These are phyloP conservation scores for Peromyscus eremicus DNA, from an alignment of 2,797 vertebrate species.

Conservation along the genomic window DNA sequence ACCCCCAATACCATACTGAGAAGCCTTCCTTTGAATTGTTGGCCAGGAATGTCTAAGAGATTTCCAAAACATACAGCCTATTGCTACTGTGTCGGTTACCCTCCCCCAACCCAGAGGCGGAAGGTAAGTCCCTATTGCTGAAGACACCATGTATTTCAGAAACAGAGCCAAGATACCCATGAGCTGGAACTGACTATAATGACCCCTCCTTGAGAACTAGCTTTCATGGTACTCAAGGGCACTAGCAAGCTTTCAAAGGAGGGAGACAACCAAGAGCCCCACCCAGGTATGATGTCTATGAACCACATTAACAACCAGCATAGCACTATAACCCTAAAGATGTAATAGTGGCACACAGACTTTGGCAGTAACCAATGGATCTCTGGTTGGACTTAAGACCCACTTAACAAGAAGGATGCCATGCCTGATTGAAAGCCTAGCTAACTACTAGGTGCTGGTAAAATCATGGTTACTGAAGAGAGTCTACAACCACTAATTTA, in stretches of 20 bases:
- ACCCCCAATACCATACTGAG: background rate
- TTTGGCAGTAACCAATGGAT: background rate
- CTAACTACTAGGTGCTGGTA: background rate
- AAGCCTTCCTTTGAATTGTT: background rate
- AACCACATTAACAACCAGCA: background rate
- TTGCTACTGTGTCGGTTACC: background rate
- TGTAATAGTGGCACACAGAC: background rate
- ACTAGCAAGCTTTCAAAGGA: background rate
- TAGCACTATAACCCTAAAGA: background rate
- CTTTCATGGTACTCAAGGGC: background rate
- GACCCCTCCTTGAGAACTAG: background rate
- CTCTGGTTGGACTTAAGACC: background rate
- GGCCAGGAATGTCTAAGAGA: background rate
- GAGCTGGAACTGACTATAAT: background rate
- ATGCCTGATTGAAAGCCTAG: background rate
- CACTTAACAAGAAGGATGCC: background rate
- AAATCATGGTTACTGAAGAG: background rate
- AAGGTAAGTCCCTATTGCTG: background rate
- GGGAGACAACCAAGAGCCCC: background rate
- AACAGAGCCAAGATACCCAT: background rate
- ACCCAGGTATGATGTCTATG: background rate
- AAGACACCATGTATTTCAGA: background rate
- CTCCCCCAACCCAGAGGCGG: background rate
- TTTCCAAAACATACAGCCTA: background rate
- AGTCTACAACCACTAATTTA: background rate